Evolutionary conservation across 2,113 vertebrate genomes (phyloP).

Genomic region (Myotis davidii): DNA sequence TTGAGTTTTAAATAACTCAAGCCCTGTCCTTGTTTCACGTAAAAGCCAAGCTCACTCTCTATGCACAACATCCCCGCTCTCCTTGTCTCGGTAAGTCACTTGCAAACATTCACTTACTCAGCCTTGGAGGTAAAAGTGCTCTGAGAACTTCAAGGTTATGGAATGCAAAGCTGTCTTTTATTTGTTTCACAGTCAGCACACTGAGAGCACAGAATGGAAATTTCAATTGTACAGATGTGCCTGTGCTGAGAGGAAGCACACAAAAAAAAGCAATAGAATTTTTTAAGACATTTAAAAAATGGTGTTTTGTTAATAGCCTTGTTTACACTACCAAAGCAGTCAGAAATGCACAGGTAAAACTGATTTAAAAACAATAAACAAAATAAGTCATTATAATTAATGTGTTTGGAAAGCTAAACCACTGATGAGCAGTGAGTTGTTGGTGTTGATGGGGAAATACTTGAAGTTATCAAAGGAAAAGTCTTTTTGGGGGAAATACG

Average conservation of each 20-base stretch:
- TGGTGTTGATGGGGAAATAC: slow-evolving; percentile 63
- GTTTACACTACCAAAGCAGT: slow-evolving; percentile 68
- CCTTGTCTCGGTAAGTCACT: slow-evolving; percentile 53
- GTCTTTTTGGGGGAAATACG: slow-evolving; percentile 68
- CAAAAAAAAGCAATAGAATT: slow-evolving; percentile 77
- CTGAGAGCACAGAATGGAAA: slow-evolving; percentile 73
- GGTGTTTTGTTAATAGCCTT: slow-evolving; percentile 54
- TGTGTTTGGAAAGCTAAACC: slow-evolving; percentile 73
- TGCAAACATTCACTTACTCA: slow-evolving; percentile 80
- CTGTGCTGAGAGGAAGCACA: slow-evolving; percentile 75
- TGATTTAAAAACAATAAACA: slow-evolving; percentile 70
- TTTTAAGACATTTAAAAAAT: slow-evolving; percentile 70
- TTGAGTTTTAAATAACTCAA: slow-evolving; percentile 57
- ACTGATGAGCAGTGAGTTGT: slow-evolving; percentile 74
- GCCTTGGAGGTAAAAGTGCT: slow-evolving; percentile 83
- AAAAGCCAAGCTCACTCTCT: background rate
- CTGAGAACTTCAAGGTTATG: slow-evolving; percentile 84
- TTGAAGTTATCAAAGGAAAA: slow-evolving; percentile 81
- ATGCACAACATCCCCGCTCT: background rate
- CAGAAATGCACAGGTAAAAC: slow-evolving; percentile 60
- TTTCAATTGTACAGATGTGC: slow-evolving; percentile 67
- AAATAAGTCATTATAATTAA: slow-evolving; percentile 52
- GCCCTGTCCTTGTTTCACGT: slow-evolving; percentile 74
- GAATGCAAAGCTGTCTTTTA: slow-evolving; percentile 83
- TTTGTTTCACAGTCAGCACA: slow-evolving; percentile 81